phyloP scores from a whole-genome alignment of 2,113 vertebrate genomes.

The Aldabrachelys gigantea region DNA sequence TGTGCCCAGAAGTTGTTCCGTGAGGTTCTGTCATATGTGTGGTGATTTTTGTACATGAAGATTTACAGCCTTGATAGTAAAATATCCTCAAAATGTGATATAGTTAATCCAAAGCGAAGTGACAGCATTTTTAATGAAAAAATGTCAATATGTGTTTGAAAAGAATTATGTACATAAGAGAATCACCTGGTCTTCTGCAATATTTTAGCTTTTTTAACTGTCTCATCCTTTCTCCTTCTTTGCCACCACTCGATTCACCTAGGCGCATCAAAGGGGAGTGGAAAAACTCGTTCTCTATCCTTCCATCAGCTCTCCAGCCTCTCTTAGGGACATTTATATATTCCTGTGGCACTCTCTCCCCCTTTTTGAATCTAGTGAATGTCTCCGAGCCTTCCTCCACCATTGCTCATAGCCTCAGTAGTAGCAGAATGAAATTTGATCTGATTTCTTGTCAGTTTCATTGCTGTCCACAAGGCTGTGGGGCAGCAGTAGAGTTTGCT shows the following conservation, averaged over 20 bases:
- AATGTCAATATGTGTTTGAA: not conserved
- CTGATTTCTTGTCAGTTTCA: not conserved
- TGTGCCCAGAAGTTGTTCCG: not conserved
- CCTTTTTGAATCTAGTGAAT: not conserved
- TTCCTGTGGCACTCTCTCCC: not conserved
- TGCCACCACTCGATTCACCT: accelerated
- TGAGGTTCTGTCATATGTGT: not conserved
- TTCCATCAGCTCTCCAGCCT: not conserved
- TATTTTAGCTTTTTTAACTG: not conserved
- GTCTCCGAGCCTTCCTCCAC: not conserved
- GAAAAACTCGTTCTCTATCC: not conserved
- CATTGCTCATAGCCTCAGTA: not conserved
- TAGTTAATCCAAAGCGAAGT: not conserved
- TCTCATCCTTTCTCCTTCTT: not conserved
- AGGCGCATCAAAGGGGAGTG: not conserved
- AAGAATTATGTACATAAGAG: not conserved
- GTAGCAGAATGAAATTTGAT: not conserved
- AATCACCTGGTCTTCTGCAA: not conserved
- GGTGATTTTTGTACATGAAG: not conserved
- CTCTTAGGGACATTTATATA: not conserved
- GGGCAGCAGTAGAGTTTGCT: not conserved
- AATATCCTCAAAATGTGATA: not conserved
- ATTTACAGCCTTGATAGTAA: not conserved
- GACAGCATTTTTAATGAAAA: not conserved
- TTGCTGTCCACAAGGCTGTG: not conserved